These are phyloP conservation scores for Chrysolina americana DNA, from an alignment of 2,888 invertebrate species.

Conservation along the genomic window DNA sequence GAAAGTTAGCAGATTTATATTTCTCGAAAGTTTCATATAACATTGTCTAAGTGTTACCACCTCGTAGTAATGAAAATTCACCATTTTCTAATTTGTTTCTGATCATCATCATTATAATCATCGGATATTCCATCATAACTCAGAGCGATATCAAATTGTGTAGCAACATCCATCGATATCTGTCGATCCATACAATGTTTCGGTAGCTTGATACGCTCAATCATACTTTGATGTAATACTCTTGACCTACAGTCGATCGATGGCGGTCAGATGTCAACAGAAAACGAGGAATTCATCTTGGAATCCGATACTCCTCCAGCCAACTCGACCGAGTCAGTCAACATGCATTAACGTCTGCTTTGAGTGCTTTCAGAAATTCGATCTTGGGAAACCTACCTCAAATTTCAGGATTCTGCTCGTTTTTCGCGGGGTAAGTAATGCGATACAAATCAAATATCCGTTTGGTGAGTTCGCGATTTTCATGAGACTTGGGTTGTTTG, in stretches of 20 bases:
- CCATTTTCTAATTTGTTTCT: no score
- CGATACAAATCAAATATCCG: slow-evolving; percentile 19
- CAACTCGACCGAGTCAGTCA: slow-evolving; percentile 21
- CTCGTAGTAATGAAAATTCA: no score
- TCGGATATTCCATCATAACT: no score
- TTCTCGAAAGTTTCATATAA: no score
- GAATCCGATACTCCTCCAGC: slow-evolving; percentile 8
- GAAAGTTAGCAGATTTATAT: no score
- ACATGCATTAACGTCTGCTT: slow-evolving; percentile 30
- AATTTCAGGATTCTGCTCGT: neutral
- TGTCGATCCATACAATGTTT: neutral
- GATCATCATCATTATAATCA: no score
- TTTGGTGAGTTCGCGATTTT: slow-evolving; percentile 9
- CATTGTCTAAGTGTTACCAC: no score
- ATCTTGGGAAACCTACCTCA: slow-evolving; percentile 15
- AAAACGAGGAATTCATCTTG: slow-evolving; percentile 7
- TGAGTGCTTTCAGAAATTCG: slow-evolving; percentile 28
- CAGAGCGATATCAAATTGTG: neutral
- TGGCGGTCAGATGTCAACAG: neutral
- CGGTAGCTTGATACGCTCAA: neutral
- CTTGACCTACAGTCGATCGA: neutral
- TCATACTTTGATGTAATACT: neutral
- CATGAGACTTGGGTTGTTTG: neutral
- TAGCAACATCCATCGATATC: neutral
- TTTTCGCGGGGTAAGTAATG: neutral